Evolutionary conservation across 2,888 invertebrate genomes (phyloP), one percentile per base, ranked within the genome.

Genomic region (Poecilus cupreus): DNA sequence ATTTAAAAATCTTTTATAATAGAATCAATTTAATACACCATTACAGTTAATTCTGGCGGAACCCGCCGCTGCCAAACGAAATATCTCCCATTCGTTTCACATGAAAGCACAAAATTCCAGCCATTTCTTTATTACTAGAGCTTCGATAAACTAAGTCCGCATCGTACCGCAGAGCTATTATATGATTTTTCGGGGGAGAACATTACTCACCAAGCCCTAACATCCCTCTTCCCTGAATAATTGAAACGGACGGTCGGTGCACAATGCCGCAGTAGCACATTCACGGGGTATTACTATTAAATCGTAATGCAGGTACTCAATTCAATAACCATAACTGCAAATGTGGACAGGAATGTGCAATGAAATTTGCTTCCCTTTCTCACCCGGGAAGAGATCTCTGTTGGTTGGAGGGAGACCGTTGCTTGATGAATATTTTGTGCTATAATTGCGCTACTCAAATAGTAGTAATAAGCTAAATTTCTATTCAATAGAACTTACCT

Each of bases 261-360:
- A 37, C 70, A 80, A 13, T 43, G 24, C 18, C 72, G 22, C 22
- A 54, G 13, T 20, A 54, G 18, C 22, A 13, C 60, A 18, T 51
- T 51, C 51, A 32, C 32, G 37, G 32, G 20, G 43, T 57, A 72
- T 80, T 57, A 80, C 72, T 51, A 80, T 80, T 80, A 80, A 72
- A 37, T 72, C 80, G 80, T 80, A 80, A 70, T 80, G 43, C 80
- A 80, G 80, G 80, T 72, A 72, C 80, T 80, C 72, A 80, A 80
- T 80, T 80, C 80, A 72, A 80, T 80, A 80, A 80, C 70, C 80
- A 80, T 80, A 80, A 80, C 70, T 80, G 80, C 80, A 80, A 80
- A 80, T 80, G 80, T 39, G 57, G 43, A 37, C 57, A 51, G 72
- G 54, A 80, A 72, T 51, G 75, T 75, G 75, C 75, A 72, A 46